Evolutionary conservation across 2,797 vertebrate species (phyloP), one percentile per base, ranked within the genome.

Genomic region (Syngnathus acus): DNA sequence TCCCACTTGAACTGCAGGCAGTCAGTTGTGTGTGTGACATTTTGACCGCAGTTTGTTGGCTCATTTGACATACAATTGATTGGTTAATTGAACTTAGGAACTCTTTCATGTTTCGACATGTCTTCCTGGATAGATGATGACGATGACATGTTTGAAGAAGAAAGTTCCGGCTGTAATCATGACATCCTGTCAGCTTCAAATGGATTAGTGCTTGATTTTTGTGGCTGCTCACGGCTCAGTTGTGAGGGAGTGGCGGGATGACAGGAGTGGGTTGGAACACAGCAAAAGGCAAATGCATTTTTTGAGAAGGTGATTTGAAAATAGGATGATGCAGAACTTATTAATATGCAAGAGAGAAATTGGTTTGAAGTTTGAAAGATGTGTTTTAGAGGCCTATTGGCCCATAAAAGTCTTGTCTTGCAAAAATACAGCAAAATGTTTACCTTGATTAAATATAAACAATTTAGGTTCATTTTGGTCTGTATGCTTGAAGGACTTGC

Each of bases 191-290:
- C 86, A 82, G 82, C 86, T 86, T 87, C 84, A 87, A 87, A 86
- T 85, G 86, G 89, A 89, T 90, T 88, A 90, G 76, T 37, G 72
- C 79, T 81, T 88, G 85, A 87, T 85, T 88, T 82, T 79, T 67
- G 65, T 76, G 68, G 75, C 59, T 71, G 68, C 75, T 82, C 80
- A 77, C 78, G 84, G 82, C 86, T 89, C 84, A 85, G 82, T 84
- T 81, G 77, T 63, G n/a, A 67, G 42, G 61, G 73, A 76, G 80
- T 66, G 76, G 68, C 61, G 70, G 76, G 70, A 67, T 71, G 72
- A 72, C 68, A 74, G 79, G 72, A 65, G 39, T 68, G 69, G 73
- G 70, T 67, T 87, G 78, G 69, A 78, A 81, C 76, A 74, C 72
- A 75, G 76, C 74, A 75, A 77, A 72, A 77, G 67, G 72, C 76